phyloP scores from a whole-genome alignment of 2,797 vertebrate genomes.

The Crenuchus spilurus region DNA sequence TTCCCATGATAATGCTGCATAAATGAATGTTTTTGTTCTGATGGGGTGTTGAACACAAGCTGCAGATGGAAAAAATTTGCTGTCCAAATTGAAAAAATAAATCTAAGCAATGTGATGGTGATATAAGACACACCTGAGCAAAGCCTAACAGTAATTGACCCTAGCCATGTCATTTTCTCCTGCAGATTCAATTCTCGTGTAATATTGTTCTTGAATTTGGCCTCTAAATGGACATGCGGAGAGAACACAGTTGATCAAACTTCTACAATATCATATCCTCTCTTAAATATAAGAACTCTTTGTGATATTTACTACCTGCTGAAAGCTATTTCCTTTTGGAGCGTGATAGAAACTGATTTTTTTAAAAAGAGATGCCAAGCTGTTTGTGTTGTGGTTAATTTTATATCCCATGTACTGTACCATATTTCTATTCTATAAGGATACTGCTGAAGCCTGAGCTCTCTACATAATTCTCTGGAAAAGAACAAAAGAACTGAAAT shows the following conservation, averaged over 20 bases:
- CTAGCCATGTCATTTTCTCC: slow-evolving; percentile 17
- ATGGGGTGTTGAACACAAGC: slow-evolving; percentile 4
- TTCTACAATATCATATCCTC: not conserved
- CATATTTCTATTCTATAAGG: not conserved
- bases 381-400: not conserved
- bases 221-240: not conserved
- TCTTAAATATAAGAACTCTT: not conserved
- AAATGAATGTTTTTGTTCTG: slow-evolving; percentile 10
- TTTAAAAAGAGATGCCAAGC: not conserved
- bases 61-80: slow-evolving; percentile 34
- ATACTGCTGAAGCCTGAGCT: not conserved
- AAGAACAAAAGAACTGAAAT: too few relatives aligned
- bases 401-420: not conserved
- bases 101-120: slow-evolving; percentile 5
- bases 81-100: slow-evolving; percentile 34
- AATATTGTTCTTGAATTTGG: not conserved
- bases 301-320: slow-evolving; percentile 1
- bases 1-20: slow-evolving; percentile 9
- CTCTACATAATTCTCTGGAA: too few relatives aligned
- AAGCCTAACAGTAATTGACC: slow-evolving; percentile 32
- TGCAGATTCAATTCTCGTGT: slow-evolving; percentile 3
- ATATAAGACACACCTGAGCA: slow-evolving; percentile 35
- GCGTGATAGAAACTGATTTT: not conserved
- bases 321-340: not conserved
- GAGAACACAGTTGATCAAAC: not conserved